Base-by-base conservation (phyloP, 2,113 vertebrate species). In the Albula glossodonta region DNA sequence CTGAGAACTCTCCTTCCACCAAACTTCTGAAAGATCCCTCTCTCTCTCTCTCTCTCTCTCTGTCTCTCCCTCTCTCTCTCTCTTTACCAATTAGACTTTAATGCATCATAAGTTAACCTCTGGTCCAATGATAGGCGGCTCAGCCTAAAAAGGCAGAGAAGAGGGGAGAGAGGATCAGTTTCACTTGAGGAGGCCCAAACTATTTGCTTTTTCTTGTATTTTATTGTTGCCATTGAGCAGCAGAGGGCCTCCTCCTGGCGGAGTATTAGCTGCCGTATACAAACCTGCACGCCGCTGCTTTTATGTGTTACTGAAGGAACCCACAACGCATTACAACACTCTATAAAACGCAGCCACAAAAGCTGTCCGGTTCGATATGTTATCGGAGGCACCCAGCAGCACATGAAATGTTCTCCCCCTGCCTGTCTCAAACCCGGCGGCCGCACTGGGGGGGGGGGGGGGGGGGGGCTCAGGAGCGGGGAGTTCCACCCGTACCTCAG, bases 221-320 rank as follows among this genome's bases (percentile, higher is more conserved):
- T 94, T 92, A 94, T 94, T 94, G 92, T 95, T 92, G 92, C 90
- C 91, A 92, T 88, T 88, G 88, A 93, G 80, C 77, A 85, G 84
- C 12, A 2, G 10, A 10, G 77, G 84, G 51, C 77, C 74, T 51
- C 77, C 84, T 60, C 84, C 84, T 15, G 4, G 92, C 90, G 48
- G 92, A 91, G 93, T 92, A 93, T 92, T 93, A 95, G 94, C 92
- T 90, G 94, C 91, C 93, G 93, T 93, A 93, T 92, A 93, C 92
- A 94, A 66, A 93, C 92, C 90, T 87, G 84, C 87, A 89, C 9
- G 25, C 88, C 49, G 66, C 88, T 87, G 91, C 91, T 89, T 86
- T 74, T 82, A 89, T 90, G 91, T 90, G 91, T 88, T 88, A 84
- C 81, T 85, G 84, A 87, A 82, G 80, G 70, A 86, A 84, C 89